Conservation (phyloP, 2,797 vertebrate species). For the Brotula barbata region DNA sequence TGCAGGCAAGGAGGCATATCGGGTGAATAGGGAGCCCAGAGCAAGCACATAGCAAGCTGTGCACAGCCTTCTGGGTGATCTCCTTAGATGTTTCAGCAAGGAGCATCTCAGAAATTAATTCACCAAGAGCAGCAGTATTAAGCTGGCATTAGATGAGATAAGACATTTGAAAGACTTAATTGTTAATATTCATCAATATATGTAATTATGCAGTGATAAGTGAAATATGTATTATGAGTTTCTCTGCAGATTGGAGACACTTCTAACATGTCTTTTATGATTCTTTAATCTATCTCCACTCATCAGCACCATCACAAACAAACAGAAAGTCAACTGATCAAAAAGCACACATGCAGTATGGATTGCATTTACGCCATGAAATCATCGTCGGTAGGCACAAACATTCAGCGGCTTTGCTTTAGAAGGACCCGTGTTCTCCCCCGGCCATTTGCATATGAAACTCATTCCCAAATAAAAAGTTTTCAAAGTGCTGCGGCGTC, state of each 20-base stretch:
- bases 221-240: slow-evolving; percentile 72
- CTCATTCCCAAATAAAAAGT: slow-evolving; percentile 62
- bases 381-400: slow-evolving; percentile 46
- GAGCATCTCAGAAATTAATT: slow-evolving; percentile 64
- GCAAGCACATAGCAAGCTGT: slow-evolving; percentile 59
- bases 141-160: slow-evolving; percentile 75
- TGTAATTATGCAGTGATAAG: slow-evolving; percentile 69
- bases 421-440: slow-evolving; percentile 16
- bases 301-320: slow-evolving; percentile 67
- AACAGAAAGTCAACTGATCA: slow-evolving; percentile 68
- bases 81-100: slow-evolving; percentile 67
- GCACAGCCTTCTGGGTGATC: slow-evolving; percentile 63
- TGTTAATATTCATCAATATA: slow-evolving; percentile 79
- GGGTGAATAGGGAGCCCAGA: slow-evolving; percentile 42
- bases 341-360: slow-evolving; percentile 54
- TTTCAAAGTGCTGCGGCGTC: slow-evolving; percentile 45
- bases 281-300: slow-evolving; percentile 70
- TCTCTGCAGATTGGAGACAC: slow-evolving; percentile 54
- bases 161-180: slow-evolving; percentile 73
- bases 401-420: slow-evolving; percentile 35
- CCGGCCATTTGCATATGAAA: slow-evolving; percentile 31
- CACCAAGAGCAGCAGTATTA: slow-evolving; percentile 58
- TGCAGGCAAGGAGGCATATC: slow-evolving; percentile 21
- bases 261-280: slow-evolving; percentile 70
- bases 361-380: slow-evolving; percentile 36